A percentile compares a stretch with the other conserved stretches of the same genome.
These are phyloP conservation scores for Neoascia interrupta DNA, from an alignment of 2,888 invertebrate genomes.

Conservation along the genomic window DNA sequence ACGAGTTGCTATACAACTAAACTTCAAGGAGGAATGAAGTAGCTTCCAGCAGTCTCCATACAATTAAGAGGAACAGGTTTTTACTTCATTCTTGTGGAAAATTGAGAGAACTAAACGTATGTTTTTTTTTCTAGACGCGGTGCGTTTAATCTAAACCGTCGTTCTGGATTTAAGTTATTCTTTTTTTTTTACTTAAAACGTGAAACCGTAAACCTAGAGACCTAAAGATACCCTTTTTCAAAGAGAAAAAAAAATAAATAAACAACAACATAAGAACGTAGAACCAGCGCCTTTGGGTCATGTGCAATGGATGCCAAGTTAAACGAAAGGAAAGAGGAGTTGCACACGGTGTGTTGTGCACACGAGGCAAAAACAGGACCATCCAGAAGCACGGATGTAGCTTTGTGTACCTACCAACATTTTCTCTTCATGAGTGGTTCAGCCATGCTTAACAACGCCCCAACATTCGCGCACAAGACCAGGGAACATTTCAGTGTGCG, in stretches of 20 bases:
- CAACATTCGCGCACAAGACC: slow-evolving; percentile 10
- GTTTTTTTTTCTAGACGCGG: slow-evolving; percentile 14
- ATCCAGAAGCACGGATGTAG: slow-evolving; percentile 28
- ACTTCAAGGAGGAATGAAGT: slow-evolving; percentile 24
- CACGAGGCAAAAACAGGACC: slow-evolving; percentile 28
- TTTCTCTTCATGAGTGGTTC: too few relatives aligned
- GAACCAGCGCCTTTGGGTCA: slow-evolving; percentile 63
- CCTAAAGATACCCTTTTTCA: slow-evolving; percentile 65
- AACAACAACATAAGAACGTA: slow-evolving; percentile 30
- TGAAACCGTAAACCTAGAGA: slow-evolving; percentile 69
- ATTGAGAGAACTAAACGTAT: slow-evolving; percentile 4
- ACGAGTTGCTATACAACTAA: slow-evolving; percentile 5
- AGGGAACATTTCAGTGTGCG: slow-evolving; percentile 15
- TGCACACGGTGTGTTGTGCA: too few relatives aligned
- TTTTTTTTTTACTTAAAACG: slow-evolving; percentile 21
- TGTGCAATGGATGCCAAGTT: slow-evolving; percentile 34
- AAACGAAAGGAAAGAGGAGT: slow-evolving; percentile 10
- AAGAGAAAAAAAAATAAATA: slow-evolving; percentile 7
- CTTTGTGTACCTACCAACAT: background rate
- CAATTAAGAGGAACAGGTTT: slow-evolving; percentile 59
- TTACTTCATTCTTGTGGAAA: slow-evolving; percentile 27
- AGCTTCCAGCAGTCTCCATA: slow-evolving; percentile 12
- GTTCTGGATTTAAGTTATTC: slow-evolving; percentile 7
- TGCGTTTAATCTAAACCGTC: slow-evolving; percentile 42
- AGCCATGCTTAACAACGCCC: too few relatives aligned